Conservation (phyloP, 2,113 vertebrate species). For the Leuciscus idus region DNA sequence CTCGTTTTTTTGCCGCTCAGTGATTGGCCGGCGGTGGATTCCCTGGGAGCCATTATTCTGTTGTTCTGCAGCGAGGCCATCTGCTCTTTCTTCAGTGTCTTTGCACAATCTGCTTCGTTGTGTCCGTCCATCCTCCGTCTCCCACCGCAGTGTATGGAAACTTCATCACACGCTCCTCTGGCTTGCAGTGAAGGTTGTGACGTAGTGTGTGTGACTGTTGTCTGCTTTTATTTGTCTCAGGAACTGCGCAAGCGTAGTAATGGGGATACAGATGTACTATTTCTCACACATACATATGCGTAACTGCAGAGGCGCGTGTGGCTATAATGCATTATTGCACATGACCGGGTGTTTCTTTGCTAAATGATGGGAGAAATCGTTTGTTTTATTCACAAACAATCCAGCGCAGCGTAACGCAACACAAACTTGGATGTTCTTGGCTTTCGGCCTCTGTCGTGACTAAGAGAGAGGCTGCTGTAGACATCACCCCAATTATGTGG, state of each 20-base stretch:
- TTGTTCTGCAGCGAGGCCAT: conserved; percentile 46
- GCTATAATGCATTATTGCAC: neutral
- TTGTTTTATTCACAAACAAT: neutral
- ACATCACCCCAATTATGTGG: conserved; percentile 21
- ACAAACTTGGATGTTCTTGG: neutral
- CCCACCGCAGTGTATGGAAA: neutral
- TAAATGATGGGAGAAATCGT: neutral
- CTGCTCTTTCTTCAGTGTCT: conserved; percentile 45
- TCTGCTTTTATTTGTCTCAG: conserved; percentile 9
- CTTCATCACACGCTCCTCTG: neutral
- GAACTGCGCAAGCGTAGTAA: neutral
- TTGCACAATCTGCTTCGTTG: conserved; percentile 27
- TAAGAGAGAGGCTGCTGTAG: neutral
- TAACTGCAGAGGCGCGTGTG: neutral
- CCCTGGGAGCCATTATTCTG: conserved; percentile 49
- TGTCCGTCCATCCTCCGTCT: conserved; percentile 24
- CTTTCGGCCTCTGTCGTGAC: neutral
- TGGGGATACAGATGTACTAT: neutral
- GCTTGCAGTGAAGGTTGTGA: neutral
- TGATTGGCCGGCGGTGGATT: conserved; percentile 36
- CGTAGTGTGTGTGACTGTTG: neutral
- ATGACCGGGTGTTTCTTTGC: neutral
- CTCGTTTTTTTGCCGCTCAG: conserved; percentile 21
- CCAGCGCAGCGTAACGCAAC: neutral
- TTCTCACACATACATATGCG: neutral